phyloP scores from a whole-genome alignment of 2,797 vertebrate genomes.

The Leuciscus waleckii region DNA sequence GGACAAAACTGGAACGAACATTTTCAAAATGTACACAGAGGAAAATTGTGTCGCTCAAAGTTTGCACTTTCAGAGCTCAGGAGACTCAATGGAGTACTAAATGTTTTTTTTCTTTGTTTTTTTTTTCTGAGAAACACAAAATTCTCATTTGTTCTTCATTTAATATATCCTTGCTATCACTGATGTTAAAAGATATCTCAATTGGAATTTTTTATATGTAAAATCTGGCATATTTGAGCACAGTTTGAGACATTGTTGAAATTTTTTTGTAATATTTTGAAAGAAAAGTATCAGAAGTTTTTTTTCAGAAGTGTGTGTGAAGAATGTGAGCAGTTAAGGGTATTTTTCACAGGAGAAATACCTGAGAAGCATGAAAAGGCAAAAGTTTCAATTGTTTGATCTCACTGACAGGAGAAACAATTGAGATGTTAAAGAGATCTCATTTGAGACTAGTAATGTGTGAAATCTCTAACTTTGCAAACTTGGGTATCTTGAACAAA shows the following conservation, averaged over 20 bases:
- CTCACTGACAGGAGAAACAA: not conserved
- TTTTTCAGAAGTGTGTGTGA: not conserved
- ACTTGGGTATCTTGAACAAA: not conserved
- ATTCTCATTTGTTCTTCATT: not conserved
- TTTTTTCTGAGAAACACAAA: not conserved
- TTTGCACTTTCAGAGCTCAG: not conserved
- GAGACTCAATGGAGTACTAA: not conserved
- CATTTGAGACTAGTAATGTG: not conserved
- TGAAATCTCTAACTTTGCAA: not conserved
- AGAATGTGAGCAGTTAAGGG: no score
- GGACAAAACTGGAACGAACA: not conserved
- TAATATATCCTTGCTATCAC: not conserved
- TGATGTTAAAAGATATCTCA: not conserved
- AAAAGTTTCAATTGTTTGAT: not conserved
- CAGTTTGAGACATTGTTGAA: not conserved
- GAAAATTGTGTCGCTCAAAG: not conserved
- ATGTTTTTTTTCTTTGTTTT: not conserved
- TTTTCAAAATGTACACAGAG: not conserved
- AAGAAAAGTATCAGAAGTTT: not conserved
- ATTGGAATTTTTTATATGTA: not conserved
- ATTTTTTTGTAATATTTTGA: not conserved
- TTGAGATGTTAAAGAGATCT: not conserved
- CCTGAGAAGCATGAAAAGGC: not conserved
- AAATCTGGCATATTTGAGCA: not conserved
- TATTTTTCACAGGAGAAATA: not conserved